Percentiles rank a stretch among this genome's conserved stretches.
Evolutionary conservation across 2,888 invertebrate species (phyloP).

Genomic region (Notodonta dromedarius): DNA sequence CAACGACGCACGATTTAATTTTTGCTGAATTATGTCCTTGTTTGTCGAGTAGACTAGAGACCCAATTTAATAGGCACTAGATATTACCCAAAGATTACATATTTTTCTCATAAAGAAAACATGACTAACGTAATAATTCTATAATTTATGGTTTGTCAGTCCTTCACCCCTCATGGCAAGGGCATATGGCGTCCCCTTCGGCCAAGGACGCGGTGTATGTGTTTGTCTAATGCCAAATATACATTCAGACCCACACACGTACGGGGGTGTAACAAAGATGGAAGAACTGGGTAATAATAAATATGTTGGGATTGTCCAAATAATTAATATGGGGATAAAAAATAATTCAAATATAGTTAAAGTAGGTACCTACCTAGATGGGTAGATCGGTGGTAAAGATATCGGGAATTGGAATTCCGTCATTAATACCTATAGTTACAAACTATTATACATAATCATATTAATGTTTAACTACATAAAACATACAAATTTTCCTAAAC

Average conservation of each 20-base stretch:
- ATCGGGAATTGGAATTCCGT: no score
- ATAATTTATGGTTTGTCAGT: slow-evolving; percentile 7
- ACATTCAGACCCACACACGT: neutral
- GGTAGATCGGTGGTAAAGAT: no score
- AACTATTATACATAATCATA: no score
- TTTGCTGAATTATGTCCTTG: no score
- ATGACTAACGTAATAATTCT: neutral
- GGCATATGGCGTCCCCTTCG: slow-evolving; percentile 28
- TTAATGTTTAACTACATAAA: neutral
- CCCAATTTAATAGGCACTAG: neutral
- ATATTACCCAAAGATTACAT: neutral
- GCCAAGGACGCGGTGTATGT: slow-evolving; percentile 34
- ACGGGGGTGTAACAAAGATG: neutral
- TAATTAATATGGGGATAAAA: no score
- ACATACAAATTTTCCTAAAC: neutral
- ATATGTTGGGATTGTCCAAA: no score
- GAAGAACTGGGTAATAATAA: no score
- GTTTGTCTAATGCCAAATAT: slow-evolving; percentile 19
- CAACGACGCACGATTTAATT: no score
- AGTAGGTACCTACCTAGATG: no score
- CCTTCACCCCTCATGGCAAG: slow-evolving; percentile 17
- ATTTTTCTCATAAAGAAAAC: neutral
- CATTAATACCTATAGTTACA: no score
- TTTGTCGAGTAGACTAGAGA: no score
- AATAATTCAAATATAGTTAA: no score